A percentile compares a stretch with the other conserved stretches of the same genome.
phyloP scores from a whole-genome alignment of 2,113 vertebrate genomes.

The Cacatua alba region DNA sequence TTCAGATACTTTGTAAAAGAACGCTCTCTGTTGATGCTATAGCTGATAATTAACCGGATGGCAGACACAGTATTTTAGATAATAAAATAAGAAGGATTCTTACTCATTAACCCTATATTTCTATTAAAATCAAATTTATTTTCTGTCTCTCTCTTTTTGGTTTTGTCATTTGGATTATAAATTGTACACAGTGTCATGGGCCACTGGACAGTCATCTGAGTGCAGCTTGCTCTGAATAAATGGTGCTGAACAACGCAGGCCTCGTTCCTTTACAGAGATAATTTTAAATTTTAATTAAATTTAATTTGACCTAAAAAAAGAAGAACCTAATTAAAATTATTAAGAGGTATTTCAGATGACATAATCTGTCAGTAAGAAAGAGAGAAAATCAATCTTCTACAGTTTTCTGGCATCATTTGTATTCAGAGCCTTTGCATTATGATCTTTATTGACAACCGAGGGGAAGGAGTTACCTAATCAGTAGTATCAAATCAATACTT shows the following conservation, averaged over 20 bases:
- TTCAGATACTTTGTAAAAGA: background rate
- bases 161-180: conserved; percentile 31
- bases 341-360: conserved; percentile 14
- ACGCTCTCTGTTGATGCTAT: background rate
- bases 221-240: conserved; percentile 29
- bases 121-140: conserved; percentile 53
- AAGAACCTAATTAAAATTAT: conserved; percentile 28
- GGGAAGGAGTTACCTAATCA: background rate
- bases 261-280: conserved; percentile 23
- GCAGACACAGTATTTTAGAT: conserved; percentile 41
- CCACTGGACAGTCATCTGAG: conserved; percentile 37
- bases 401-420: background rate
- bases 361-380: background rate
- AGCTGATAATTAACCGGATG: conserved; percentile 47
- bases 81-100: conserved; percentile 1
- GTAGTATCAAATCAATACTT: conserved; percentile 24
- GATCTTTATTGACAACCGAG: background rate
- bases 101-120: conserved; percentile 50
- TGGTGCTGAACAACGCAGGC: conserved; percentile 36
- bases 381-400: background rate
- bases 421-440: background rate
- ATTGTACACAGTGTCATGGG: conserved; percentile 30
- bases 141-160: background rate
- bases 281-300: conserved; percentile 59
- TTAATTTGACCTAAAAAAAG: conserved; percentile 34